Conservation (phyloP, 2,888 invertebrate species). For the Anarsia innoxiella region DNA sequence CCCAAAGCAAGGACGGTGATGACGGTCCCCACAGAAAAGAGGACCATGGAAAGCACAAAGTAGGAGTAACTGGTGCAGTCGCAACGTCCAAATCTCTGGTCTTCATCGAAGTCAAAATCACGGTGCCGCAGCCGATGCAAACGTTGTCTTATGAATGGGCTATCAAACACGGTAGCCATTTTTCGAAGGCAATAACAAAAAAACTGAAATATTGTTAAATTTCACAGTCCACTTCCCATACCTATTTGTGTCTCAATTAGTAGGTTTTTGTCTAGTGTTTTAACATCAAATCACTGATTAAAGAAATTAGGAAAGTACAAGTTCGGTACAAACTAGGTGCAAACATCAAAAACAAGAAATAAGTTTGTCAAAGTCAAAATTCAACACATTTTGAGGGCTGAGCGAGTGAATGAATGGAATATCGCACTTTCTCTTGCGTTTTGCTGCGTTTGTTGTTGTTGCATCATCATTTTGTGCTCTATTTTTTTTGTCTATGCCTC, state of each 20-base stretch:
- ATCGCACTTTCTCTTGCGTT: too few species aligned
- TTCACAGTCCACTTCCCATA: constrained; percentile 24
- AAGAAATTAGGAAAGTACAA: constrained; percentile 26
- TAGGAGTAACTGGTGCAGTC: constrained; percentile 80
- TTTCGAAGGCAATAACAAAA: constrained; percentile 28
- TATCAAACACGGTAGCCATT: constrained; percentile 79
- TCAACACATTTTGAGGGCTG: too few species aligned
- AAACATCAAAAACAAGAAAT: constrained; percentile 30
- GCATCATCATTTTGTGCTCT: too few species aligned
- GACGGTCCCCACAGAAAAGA: constrained; percentile 78
- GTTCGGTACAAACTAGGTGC: too few species aligned
- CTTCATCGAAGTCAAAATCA: constrained; percentile 76
- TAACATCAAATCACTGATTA: constrained; percentile 14
- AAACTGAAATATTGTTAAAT: constrained; percentile 6
- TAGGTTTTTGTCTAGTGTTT: too few species aligned
- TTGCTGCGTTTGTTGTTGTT: too few species aligned
- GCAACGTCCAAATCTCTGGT: constrained; percentile 77
- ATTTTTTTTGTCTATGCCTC: too few species aligned
- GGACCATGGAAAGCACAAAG: constrained; percentile 76
- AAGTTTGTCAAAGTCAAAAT: constrained; percentile 24
- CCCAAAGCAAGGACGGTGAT: constrained; percentile 79
- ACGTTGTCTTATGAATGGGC: constrained; percentile 76
- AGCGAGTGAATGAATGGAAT: too few species aligned
- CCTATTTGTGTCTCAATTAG: background rate
- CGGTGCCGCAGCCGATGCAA: constrained; percentile 74